Base-by-base conservation (phyloP, 2,797 vertebrate species). In the Enteromius viviparus region DNA sequence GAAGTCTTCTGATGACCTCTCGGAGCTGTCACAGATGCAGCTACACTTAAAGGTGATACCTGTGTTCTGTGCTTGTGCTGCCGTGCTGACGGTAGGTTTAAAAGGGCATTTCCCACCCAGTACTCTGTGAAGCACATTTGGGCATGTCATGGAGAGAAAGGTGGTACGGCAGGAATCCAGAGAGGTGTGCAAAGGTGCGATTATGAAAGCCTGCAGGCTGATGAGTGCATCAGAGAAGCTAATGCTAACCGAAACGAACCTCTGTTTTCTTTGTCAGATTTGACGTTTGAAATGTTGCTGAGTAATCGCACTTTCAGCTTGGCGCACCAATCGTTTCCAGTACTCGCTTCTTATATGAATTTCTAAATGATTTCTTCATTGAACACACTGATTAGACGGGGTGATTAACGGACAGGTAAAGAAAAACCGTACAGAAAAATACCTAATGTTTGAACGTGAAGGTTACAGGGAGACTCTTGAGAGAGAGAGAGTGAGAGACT, bases 351-450 rank as follows among this genome's bases (percentile, higher is more conserved):
- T 89, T 87, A 90, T 91, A 86, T 88, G 87, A 76, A 49, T 80
- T 62, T 77, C 89, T 89, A 91, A 89, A 86, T 91, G 89, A 94
- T 92, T 91, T 91, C 91, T 93, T 92, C 87, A 91, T 92, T 84
- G 83, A 78, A 45, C 69, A 88, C 90, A 86, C 89, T 90, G 90
- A 92, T 89, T 87, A 91, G 87, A 86, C 85, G 32, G 89, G 85
- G 21, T 58, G 62, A 60, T 69, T 80, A 76, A 65, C 32, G 1
- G 42, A 69, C 60, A 55, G 69, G 6, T 29, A 47, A 40, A 23
- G 15, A 29, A 34, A 32, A 9, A 60, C 12, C 19, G 6, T 23
- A 47, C 8, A 58, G 11, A 55, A 21, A 19, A 32, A 47, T 23
- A 47, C 17, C 65, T 66, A 12, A 2, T 15, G 26, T 45, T 75